Evolutionary conservation across 2,797 vertebrate species (phyloP).

Genomic region (Sebastes alutus): DNA sequence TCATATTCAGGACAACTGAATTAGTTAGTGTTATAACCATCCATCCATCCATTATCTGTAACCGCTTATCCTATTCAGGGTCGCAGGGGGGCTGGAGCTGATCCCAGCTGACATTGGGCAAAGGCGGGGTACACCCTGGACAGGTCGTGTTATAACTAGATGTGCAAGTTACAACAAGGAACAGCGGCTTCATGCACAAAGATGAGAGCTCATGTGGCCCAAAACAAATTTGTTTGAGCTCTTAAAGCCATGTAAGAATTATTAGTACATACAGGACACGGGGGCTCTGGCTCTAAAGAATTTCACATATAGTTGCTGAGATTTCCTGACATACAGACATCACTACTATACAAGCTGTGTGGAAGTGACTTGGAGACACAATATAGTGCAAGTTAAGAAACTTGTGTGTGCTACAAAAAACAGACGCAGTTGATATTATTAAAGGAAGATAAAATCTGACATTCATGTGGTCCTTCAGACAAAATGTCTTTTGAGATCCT

Average conservation of each 20-base stretch:
- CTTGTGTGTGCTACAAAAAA: not conserved
- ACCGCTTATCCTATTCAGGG: no score
- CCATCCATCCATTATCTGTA: no score
- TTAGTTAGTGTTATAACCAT: no score
- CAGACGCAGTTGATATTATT: not conserved
- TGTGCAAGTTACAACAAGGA: not conserved
- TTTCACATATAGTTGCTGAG: not conserved
- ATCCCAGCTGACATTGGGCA: no score
- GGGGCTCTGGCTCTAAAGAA: not conserved
- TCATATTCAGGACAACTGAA: no score
- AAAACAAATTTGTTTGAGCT: not conserved
- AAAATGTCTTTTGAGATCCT: not conserved
- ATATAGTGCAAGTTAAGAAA: not conserved
- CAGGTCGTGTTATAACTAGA: not conserved
- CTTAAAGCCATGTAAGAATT: not conserved
- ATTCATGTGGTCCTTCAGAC: not conserved
- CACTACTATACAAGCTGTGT: not conserved
- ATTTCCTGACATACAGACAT: not conserved
- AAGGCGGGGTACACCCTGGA: no score
- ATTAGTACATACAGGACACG: not conserved
- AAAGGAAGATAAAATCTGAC: not conserved
- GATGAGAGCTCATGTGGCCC: not conserved
- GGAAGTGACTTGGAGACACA: not conserved
- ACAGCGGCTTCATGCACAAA: not conserved
- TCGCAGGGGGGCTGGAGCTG: no score